A percentile compares a stretch with the other conserved stretches of the same genome.
Conservation (phyloP, 2,113 vertebrate genomes). For the Martes martes region DNA sequence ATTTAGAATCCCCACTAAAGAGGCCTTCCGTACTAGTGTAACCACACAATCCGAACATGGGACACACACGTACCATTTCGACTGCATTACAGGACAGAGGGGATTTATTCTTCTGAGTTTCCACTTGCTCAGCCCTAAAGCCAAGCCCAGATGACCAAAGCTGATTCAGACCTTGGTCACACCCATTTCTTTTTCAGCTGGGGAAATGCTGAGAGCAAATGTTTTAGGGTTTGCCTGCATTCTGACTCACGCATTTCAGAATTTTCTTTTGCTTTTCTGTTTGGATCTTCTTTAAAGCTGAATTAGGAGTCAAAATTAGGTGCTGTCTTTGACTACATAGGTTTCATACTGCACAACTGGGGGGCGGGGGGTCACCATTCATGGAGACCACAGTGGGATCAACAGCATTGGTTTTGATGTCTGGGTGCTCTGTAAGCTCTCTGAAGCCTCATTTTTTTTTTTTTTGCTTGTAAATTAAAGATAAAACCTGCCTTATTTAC, state of each 20-base stretch:
- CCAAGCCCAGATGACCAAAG: background rate
- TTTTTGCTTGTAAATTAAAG: background rate
- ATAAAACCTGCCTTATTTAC: background rate
- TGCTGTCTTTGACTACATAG: background rate
- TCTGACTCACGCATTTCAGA: background rate
- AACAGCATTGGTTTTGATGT: background rate
- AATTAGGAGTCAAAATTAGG: background rate
- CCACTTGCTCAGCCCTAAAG: background rate
- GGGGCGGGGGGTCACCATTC: background rate
- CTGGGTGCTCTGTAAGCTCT: background rate
- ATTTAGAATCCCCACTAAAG: background rate
- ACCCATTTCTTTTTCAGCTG: background rate
- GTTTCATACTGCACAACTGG: accelerated
- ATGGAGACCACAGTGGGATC: background rate
- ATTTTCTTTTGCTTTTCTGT: background rate
- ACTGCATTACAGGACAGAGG: background rate
- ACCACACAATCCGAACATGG: accelerated
- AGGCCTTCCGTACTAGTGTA: accelerated
- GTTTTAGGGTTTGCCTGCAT: background rate
- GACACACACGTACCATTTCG: accelerated
- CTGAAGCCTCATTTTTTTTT: background rate
- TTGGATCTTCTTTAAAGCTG: background rate
- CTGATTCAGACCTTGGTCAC: background rate
- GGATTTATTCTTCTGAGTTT: background rate
- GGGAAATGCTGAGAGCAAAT: background rate